Percentiles rank a stretch among this genome's conserved stretches.
These are phyloP conservation scores for Oncorhynchus tshawytscha DNA, from an alignment of 2,113 vertebrate genomes.

Conservation along the genomic window DNA sequence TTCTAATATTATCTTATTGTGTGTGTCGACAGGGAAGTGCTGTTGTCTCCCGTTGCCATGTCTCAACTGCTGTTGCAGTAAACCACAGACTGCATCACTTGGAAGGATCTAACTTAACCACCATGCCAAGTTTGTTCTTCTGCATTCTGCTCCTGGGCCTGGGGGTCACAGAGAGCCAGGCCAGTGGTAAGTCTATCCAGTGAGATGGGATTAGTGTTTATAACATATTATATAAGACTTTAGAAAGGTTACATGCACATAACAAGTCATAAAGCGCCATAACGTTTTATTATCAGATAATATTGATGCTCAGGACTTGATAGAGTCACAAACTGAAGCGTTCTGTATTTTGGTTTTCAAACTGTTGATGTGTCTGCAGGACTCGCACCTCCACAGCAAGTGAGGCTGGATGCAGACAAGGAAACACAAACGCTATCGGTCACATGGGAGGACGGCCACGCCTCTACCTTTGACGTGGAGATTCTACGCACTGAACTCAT, in stretches of 20 bases:
- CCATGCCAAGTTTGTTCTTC: conserved; percentile 2
- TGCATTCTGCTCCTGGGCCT: not conserved
- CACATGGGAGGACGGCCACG: conserved; percentile 64
- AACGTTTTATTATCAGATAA: no score
- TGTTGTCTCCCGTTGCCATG: not conserved
- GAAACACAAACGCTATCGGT: conserved; percentile 55
- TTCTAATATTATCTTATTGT: no score
- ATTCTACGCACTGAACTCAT: conserved; percentile 70
- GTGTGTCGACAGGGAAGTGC: not conserved
- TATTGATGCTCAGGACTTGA: no score
- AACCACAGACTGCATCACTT: not conserved
- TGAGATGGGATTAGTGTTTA: no score
- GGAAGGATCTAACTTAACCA: not conserved
- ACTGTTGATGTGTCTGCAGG: conserved; percentile 28
- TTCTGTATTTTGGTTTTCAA: not conserved
- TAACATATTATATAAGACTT: no score
- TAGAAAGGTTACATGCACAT: no score
- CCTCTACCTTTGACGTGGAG: conserved; percentile 63
- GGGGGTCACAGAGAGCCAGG: not conserved
- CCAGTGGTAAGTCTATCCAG: not conserved
- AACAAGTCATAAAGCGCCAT: no score
- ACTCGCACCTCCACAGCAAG: conserved; percentile 52
- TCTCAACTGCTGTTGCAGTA: not conserved
- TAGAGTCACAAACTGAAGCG: not conserved
- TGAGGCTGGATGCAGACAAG: conserved; percentile 47